phyloP scores from a whole-genome alignment of 2,888 invertebrate species.

The Fragum fragum region DNA sequence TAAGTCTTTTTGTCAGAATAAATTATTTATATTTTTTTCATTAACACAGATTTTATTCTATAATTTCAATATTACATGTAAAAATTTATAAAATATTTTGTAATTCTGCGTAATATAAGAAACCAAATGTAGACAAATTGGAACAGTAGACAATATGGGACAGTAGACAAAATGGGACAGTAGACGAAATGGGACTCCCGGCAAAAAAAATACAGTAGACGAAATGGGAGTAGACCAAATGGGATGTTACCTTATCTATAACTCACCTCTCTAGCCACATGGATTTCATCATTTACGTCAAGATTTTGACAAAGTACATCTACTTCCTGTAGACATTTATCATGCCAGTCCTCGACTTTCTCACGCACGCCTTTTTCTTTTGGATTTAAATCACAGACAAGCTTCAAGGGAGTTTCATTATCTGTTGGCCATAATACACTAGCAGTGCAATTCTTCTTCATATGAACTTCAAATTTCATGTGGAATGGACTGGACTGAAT shows the following conservation, averaged over 20 bases:
- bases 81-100: too few species aligned
- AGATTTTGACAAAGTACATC: constrained; percentile 21
- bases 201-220: too few species aligned
- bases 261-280: constrained; percentile 49
- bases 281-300: constrained; percentile 25
- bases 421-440: constrained; percentile 30
- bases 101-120: too few species aligned
- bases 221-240: too few species aligned
- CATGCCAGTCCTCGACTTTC: constrained; percentile 39
- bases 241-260: not conserved
- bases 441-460: constrained; percentile 22
- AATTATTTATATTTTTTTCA: too few species aligned
- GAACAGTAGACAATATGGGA: too few species aligned
- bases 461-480: constrained; percentile 12
- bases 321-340: constrained; percentile 25
- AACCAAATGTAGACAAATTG: too few species aligned
- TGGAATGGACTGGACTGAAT: not conserved
- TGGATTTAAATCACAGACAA: constrained; percentile 47
- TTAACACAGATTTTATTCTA: too few species aligned
- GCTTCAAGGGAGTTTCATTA: not conserved
- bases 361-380: constrained; percentile 22
- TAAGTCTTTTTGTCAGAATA: too few species aligned
- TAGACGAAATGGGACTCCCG: too few species aligned
- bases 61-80: too few species aligned
- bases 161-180: too few species aligned